phyloP scores from a whole-genome alignment of 2,888 invertebrate species.

The Achlya flavicornis region DNA sequence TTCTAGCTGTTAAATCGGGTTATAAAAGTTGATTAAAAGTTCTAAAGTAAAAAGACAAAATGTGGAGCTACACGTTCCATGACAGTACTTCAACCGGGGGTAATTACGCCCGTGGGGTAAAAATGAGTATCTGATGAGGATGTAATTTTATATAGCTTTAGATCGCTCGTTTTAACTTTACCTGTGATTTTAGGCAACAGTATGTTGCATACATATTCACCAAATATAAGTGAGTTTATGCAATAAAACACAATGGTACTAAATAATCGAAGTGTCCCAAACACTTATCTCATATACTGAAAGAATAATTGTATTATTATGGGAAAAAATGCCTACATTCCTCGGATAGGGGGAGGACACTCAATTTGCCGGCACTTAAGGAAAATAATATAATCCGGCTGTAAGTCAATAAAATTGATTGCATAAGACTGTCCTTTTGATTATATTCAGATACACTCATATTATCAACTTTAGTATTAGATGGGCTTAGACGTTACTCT shows the following conservation, averaged over 20 bases:
- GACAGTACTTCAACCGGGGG: not conserved
- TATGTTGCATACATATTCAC: too few relatives aligned
- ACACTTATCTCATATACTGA: constrained; percentile 1
- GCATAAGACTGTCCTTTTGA: constrained; percentile 16
- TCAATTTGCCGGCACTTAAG: constrained; percentile 29
- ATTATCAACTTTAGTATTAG: too few relatives aligned
- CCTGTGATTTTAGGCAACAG: too few relatives aligned
- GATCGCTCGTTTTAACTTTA: not conserved
- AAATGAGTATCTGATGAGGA: too few relatives aligned
- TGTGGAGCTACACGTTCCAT: not conserved
- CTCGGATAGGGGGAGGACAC: constrained; percentile 12
- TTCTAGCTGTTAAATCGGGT: constrained; percentile 32
- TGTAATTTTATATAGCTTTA: not conserved
- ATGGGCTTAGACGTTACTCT: too few relatives aligned
- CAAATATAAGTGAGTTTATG: not conserved
- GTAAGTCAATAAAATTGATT: constrained; percentile 28
- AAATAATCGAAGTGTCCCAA: not conserved
- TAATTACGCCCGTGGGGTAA: not conserved
- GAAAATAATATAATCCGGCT: constrained; percentile 29
- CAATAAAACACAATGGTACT: not conserved
- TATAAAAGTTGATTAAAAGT: constrained; percentile 42
- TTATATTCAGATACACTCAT: constrained; percentile 11
- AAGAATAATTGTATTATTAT: constrained; percentile 14
- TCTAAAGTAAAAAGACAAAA: constrained; percentile 3
- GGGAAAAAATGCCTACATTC: constrained; percentile 17